phyloP scores from a whole-genome alignment of 2,113 vertebrate genomes.

The Cebidichthys violaceus region DNA sequence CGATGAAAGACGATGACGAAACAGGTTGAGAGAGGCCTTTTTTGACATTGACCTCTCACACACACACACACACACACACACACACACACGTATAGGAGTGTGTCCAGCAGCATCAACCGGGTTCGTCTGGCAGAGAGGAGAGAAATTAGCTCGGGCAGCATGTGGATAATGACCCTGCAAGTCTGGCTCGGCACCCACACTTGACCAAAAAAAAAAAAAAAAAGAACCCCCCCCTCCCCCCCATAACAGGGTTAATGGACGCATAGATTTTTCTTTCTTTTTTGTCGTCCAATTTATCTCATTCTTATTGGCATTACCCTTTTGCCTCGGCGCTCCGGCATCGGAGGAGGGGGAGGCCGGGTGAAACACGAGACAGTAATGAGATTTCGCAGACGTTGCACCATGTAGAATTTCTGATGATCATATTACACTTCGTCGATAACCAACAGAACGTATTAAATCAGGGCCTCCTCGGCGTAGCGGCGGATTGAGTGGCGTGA shows the following conservation, averaged over 20 bases:
- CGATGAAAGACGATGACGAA: not conserved
- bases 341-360: conserved; percentile 35
- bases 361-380: conserved; percentile 74
- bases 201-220: not conserved
- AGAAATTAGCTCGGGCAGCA: conserved; percentile 52
- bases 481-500: conserved; percentile 55
- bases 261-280: conserved; percentile 47
- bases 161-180: conserved; percentile 58
- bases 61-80: no score
- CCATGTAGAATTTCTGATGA: conserved; percentile 75
- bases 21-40: no score
- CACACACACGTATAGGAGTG: no score
- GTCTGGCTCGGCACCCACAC: conserved; percentile 42
- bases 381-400: conserved; percentile 75
- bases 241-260: conserved; percentile 60
- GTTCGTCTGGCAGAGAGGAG: conserved; percentile 28
- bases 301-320: conserved; percentile 74
- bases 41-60: not conserved
- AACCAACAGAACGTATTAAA: conserved; percentile 71
- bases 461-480: conserved; percentile 32
- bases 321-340: conserved; percentile 52
- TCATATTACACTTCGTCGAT: conserved; percentile 77
- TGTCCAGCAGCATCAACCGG: conserved; percentile 26
- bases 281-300: conserved; percentile 70
- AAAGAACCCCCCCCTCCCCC: not conserved